Percentiles rank a stretch among this genome's conserved stretches.
Conservation (phyloP, 92 coral and sea anemone species). For the Actinostola sp. region DNA sequence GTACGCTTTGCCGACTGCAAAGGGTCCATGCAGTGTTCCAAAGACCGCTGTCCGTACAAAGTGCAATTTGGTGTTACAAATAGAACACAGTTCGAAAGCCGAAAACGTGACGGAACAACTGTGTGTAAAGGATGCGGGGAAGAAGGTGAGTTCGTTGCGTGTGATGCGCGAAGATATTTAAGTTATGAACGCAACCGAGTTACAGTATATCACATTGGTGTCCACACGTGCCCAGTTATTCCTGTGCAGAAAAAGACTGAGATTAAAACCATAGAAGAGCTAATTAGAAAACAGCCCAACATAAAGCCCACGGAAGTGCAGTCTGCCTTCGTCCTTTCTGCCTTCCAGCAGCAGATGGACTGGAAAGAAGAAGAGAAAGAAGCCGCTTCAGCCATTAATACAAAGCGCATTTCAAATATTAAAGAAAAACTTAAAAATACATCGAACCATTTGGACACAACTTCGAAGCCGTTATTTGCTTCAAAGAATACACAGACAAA, state of each 20-base stretch:
- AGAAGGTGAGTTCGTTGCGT: constrained; percentile 27
- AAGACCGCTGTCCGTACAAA: constrained; percentile 47
- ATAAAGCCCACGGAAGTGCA: constrained; percentile 55
- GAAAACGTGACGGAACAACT: constrained; percentile 16
- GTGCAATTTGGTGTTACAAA: constrained; percentile 59
- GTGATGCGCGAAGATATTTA: constrained; percentile 55
- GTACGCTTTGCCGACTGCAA: constrained; percentile 62
- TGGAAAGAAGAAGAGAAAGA: neutral
- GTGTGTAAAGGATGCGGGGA: constrained; percentile 52
- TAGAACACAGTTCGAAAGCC: constrained; percentile 52
- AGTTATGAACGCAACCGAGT: constrained; percentile 35
- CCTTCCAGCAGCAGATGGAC: constrained; percentile 2
- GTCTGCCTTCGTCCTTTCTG: constrained; percentile 41
- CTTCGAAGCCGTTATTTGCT: neutral
- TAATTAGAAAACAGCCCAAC: constrained; percentile 33
- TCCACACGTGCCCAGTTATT: constrained; percentile 65
- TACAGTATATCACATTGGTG: constrained; percentile 53
- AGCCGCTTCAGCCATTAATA: neutral
- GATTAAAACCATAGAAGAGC: constrained; percentile 12
- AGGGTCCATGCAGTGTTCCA: constrained; percentile 43
- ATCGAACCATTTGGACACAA: constrained; percentile 4
- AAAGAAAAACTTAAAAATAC: neutral
- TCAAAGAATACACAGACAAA: constrained; percentile 68
- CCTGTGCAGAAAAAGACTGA: constrained; percentile 2
- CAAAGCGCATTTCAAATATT: constrained; percentile 3